Evolutionary conservation across 2,113 vertebrate genomes (phyloP), one percentile per base, ranked within the genome.

Genomic region (Hassar affinis): DNA sequence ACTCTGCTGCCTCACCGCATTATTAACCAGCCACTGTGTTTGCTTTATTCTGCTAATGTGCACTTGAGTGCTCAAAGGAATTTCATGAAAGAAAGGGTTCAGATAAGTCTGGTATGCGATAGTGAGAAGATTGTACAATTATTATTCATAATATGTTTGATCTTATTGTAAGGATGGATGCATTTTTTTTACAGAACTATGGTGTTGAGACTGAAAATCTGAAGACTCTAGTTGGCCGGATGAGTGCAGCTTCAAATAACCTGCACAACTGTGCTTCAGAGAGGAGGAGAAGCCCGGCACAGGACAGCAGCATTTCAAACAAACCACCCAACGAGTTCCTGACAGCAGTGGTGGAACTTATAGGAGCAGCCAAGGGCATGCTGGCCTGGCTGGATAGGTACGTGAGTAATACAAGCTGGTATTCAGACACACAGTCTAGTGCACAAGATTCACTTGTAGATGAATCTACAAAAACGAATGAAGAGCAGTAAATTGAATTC

Each of bases 301-400:
- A 97, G 2, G 95, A 96, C 35, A 93, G 91, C 66, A 92, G 89
- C 35, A 92, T 90, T n/a, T 95, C 95, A 81, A 94, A 87, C 81
- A 97, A 97, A 86, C 97, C 97, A 61, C 93, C 96, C 87, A 99
- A 97, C 69, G 94, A 96, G 69, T 96, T 99, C 88, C 96, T 99
- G 62, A 97, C 96, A 0, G 97, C 97, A 0, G 96, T 99, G 4
- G 95, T 99, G 22, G 96, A 99, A 87, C 95, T 99, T 78, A 99
- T 99, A 30, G 96, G 93, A 0, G 94, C 96, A 35, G 97, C 98
- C 71, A 99, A 99, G 91, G 95, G 93, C 78, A 92, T 99, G 89
- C 92, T 99, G 84, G 94, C 95, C 0, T 98, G 97, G 97, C 88
- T 99, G 84, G 97, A 99, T 93, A 94, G 97, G 97, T 99, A 90